These are phyloP conservation scores for Setipinna tenuifilis DNA, from an alignment of 2,797 vertebrate species.

Conservation along the genomic window DNA sequence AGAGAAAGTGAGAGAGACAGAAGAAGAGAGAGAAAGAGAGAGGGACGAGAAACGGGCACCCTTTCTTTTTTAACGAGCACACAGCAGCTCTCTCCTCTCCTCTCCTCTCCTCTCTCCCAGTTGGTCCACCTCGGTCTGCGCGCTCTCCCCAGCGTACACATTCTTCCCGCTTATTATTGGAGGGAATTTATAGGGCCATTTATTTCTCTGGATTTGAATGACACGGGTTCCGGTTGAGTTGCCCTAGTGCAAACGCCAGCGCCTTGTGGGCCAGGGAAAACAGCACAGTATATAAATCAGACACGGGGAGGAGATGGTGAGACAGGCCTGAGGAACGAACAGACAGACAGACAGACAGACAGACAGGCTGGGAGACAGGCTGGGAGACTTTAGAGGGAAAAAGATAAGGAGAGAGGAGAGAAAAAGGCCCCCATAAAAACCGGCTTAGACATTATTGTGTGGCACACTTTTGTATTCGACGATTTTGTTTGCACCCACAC, in stretches of 20 bases:
- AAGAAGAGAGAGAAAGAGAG: slow-evolving; percentile 23
- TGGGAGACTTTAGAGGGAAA: no score
- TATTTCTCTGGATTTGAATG: slow-evolving; percentile 91
- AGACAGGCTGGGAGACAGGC: slow-evolving; percentile 4
- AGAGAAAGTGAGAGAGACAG: slow-evolving; percentile 27
- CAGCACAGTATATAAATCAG: slow-evolving; percentile 91
- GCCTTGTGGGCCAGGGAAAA: slow-evolving; percentile 90
- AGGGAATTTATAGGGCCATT: slow-evolving; percentile 93
- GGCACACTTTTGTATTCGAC: neutral
- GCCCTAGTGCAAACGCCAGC: slow-evolving; percentile 82
- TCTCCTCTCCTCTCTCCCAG: slow-evolving; percentile 6
- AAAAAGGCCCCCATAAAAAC: no score
- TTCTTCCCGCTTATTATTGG: slow-evolving; percentile 91
- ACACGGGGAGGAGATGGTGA: slow-evolving; percentile 21
- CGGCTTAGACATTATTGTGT: no score
- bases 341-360: slow-evolving; percentile 32
- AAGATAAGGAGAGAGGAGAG: no score
- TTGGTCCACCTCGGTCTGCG: neutral
- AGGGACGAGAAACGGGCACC: slow-evolving; percentile 28
- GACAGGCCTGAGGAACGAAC: neutral
- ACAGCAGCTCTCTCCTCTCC: slow-evolving; percentile 39
- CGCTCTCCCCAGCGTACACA: slow-evolving; percentile 44
- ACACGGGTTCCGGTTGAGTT: slow-evolving; percentile 90
- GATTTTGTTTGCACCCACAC: no score
- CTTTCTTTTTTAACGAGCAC: slow-evolving; percentile 53